Evolutionary conservation across 1,140 invertebrate genomes (phyloP), one percentile per base, ranked within the genome.

Genomic region (Lordiphosa stackelbergi): DNA sequence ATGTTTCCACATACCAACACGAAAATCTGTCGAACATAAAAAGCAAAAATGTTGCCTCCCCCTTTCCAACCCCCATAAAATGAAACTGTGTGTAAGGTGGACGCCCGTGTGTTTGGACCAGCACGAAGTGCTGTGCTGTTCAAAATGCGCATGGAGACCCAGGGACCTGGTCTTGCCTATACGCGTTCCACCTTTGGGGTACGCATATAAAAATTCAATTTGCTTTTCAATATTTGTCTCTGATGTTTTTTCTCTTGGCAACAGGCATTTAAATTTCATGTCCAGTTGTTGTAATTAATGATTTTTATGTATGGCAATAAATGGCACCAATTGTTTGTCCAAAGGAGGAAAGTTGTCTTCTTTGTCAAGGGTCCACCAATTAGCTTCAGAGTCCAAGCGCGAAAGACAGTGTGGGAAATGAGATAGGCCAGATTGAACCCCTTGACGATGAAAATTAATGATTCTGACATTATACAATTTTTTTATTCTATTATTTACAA

Each of bases 21-120:
- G 72, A 81, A 83, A 81, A 81, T 81, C 77, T 81, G 77, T 81
- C 72, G 77, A 83, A 83, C 75, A 79, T 79, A 79, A 79, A 75
- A 79, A 74, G 63, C 62, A 81, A 79, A 81, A 79, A 79, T 81
- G 70, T 70, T 81, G 62, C 45, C 45, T 16, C 58, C 61, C 54
- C 60, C 68, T 13, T 0, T 3, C 43, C 24, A 40, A 5, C 43
- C 41, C 60, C 53, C 74, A 81, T 81, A 81, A 74, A 79, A 79
- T 68, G 60, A 61, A 68, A 68, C 61, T 74, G 75, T 73, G 75
- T 73, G 59, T 69, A 52, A 59, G 70, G 70, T 70, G 57, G 59
- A 49, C 41, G 47, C 41, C 53, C 38, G 19, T 9, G 19, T 9
- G 42, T 10, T n/a, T 38, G 49, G 36, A 37, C 49, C 41, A 53